Percentiles rank a stretch among this genome's conserved stretches.
Conservation (phyloP, 2,888 invertebrate genomes). For the Merodon equestris region DNA sequence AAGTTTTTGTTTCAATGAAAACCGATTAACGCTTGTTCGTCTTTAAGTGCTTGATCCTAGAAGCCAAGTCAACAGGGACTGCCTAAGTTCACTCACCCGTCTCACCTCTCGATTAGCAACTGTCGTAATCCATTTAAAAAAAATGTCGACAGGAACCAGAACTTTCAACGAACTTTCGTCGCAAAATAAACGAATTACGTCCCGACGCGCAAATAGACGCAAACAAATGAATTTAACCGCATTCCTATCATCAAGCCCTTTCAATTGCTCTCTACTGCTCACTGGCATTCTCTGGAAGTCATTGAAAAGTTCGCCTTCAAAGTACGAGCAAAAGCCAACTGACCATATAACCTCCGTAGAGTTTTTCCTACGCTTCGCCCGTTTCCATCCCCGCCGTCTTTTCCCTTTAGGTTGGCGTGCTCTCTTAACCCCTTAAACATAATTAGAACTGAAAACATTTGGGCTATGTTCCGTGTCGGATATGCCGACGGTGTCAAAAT, state of each 20-base stretch:
- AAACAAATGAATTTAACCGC: constrained; percentile 56
- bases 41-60: no score
- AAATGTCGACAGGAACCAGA: constrained; percentile 30
- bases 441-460: constrained; percentile 67
- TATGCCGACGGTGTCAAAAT: constrained; percentile 66
- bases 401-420: constrained; percentile 34
- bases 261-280: constrained; percentile 14
- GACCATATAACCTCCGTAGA: constrained; percentile 43
- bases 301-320: constrained; percentile 54
- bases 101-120: constrained; percentile 28
- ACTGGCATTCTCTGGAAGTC: constrained; percentile 29
- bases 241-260: constrained; percentile 54
- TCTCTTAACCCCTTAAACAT: constrained; percentile 65
- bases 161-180: constrained; percentile 55
- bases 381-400: not conserved
- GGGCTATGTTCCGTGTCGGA: constrained; percentile 66
- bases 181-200: constrained; percentile 59
- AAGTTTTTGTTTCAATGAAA: no score
- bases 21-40: no score
- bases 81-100: constrained; percentile 6
- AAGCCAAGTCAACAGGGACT: no score
- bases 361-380: not conserved
- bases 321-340: constrained; percentile 46
- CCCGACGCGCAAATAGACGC: constrained; percentile 37
- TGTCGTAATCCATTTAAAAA: constrained; percentile 39